phyloP scores from a whole-genome alignment of 2,113 vertebrate genomes.

The Anolis carolinensis region DNA sequence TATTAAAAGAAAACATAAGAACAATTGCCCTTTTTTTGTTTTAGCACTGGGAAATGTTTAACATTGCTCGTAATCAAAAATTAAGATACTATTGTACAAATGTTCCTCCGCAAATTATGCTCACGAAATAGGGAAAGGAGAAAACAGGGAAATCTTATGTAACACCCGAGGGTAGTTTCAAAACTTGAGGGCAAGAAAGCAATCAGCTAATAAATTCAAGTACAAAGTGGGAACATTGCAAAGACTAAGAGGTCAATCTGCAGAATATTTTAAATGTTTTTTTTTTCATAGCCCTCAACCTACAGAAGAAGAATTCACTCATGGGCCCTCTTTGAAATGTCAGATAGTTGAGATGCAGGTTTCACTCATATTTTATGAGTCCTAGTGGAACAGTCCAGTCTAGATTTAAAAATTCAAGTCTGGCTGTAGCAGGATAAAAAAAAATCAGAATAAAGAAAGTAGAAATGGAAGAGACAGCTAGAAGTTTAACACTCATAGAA shows the following conservation, averaged over 20 bases:
- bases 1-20: background rate
- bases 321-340: slow-evolving; percentile 32
- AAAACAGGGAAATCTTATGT: slow-evolving; percentile 46
- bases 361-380: slow-evolving; percentile 34
- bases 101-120: slow-evolving; percentile 42
- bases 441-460: background rate
- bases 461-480: slow-evolving; percentile 9
- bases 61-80: slow-evolving; percentile 24
- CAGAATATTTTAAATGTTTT: slow-evolving; percentile 56
- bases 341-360: background rate
- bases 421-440: background rate
- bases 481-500: background rate
- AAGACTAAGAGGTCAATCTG: slow-evolving; percentile 52
- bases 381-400: background rate
- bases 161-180: slow-evolving; percentile 51
- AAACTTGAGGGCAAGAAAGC: slow-evolving; percentile 49
- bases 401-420: slow-evolving; percentile 19
- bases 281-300: slow-evolving; percentile 28
- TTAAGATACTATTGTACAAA: slow-evolving; percentile 40
- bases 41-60: slow-evolving; percentile 24
- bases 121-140: slow-evolving; percentile 39
- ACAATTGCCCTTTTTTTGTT: background rate
- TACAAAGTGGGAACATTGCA: slow-evolving; percentile 51
- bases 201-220: slow-evolving; percentile 50
- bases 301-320: slow-evolving; percentile 11